These are phyloP conservation scores for Darevskia nairensis DNA, from an alignment of 2,797 vertebrate genomes.

Conservation along the genomic window DNA sequence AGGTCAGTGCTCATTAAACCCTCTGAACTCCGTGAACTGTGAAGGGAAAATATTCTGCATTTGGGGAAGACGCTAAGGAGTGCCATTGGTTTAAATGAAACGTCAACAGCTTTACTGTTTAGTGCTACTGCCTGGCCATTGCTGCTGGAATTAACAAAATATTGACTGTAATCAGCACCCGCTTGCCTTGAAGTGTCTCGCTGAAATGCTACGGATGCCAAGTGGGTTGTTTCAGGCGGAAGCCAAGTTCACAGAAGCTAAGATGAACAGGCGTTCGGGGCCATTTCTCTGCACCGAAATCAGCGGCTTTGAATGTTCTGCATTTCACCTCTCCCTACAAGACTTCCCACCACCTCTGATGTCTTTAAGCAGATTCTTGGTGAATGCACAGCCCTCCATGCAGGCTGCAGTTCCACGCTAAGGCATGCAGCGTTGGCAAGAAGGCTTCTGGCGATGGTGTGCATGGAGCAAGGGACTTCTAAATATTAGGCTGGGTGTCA, in stretches of 20 bases:
- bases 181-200: background rate
- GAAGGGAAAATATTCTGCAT: slow-evolving; percentile 12
- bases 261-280: background rate
- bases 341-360: background rate
- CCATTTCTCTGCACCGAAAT: background rate
- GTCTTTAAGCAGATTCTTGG: no score
- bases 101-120: slow-evolving; percentile 26
- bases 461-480: background rate
- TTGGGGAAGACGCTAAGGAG: slow-evolving; percentile 16
- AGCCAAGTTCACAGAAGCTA: background rate
- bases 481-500: background rate
- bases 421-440: background rate
- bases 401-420: background rate
- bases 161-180: slow-evolving; percentile 16
- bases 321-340: background rate
- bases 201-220: background rate
- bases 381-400: no score
- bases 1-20: slow-evolving; percentile 63
- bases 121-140: slow-evolving; percentile 3
- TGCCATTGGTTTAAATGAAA: slow-evolving; percentile 35
- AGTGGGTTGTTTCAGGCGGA: background rate
- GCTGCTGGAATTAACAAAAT: slow-evolving; percentile 19
- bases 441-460: background rate
- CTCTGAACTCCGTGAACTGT: slow-evolving; percentile 43
- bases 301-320: background rate